Evolutionary conservation across 2,797 vertebrate species (phyloP).

Genomic region (Gallirallus australis): DNA sequence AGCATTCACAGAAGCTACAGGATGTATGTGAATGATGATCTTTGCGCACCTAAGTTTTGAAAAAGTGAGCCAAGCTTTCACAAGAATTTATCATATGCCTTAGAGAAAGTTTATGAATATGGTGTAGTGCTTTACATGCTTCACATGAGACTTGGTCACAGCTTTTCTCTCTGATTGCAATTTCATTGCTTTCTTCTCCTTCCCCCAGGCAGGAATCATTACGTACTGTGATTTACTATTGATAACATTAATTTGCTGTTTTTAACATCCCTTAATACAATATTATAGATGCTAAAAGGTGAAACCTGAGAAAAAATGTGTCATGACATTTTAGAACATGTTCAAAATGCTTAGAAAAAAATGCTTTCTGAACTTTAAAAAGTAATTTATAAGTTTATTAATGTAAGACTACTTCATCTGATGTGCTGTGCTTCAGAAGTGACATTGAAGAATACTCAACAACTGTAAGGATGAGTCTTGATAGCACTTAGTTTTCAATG

Average conservation of each 20-base stretch:
- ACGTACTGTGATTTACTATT: neutral
- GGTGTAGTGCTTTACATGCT: neutral
- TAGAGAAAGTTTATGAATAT: neutral
- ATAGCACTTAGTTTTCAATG: neutral
- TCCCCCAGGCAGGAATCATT: neutral
- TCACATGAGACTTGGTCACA: neutral
- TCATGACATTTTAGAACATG: neutral
- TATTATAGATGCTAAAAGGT: neutral
- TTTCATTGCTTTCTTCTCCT: neutral
- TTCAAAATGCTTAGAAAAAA: neutral
- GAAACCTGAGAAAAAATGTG: neutral
- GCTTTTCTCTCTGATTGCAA: neutral
- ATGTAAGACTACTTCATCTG: neutral
- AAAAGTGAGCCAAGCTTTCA: neutral
- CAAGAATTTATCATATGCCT: neutral
- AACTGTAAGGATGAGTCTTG: neutral
- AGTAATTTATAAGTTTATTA: neutral
- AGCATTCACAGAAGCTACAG: neutral
- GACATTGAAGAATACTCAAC: neutral
- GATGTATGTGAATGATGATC: neutral
- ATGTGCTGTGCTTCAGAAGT: neutral
- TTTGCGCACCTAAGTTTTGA: neutral
- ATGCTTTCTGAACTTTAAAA: neutral
- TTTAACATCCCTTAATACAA: neutral
- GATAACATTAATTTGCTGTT: neutral